Percentiles rank a stretch among this genome's conserved stretches.
Evolutionary conservation across 2,797 vertebrate genomes (phyloP).

Genomic region (Acrossocheilus wenchowensis): DNA sequence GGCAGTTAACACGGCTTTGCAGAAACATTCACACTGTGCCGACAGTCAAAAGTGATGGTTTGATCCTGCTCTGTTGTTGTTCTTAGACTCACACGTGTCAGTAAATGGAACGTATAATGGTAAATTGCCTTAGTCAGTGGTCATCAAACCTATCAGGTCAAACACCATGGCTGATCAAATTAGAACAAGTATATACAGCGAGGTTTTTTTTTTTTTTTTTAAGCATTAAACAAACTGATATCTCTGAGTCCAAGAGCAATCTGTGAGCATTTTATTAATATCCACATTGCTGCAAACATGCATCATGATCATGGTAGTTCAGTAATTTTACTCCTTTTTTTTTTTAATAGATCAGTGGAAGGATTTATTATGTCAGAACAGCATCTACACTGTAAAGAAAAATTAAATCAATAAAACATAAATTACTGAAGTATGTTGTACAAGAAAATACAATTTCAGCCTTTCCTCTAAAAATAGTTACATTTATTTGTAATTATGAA

Average conservation of each 20-base stretch:
- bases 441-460: background rate
- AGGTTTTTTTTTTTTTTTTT: background rate
- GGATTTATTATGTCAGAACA: background rate
- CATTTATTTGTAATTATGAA: background rate
- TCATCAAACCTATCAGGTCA: background rate
- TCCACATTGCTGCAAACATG: background rate
- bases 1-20: conserved; percentile 13
- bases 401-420: background rate
- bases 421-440: background rate
- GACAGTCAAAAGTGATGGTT: conserved; percentile 3
- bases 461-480: background rate
- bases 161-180: background rate
- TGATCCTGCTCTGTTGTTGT: conserved; percentile 9
- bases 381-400: background rate
- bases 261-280: background rate
- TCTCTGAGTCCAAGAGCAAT: background rate
- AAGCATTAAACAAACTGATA: background rate
- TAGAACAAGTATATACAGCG: background rate
- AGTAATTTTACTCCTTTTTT: background rate
- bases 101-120: background rate
- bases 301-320: background rate
- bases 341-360: background rate
- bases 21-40: conserved; percentile 31
- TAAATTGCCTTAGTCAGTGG: conserved; percentile 5
- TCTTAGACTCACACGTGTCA: background rate